phyloP scores from a whole-genome alignment of 2,113 vertebrate genomes.

The Elanoides forficatus region DNA sequence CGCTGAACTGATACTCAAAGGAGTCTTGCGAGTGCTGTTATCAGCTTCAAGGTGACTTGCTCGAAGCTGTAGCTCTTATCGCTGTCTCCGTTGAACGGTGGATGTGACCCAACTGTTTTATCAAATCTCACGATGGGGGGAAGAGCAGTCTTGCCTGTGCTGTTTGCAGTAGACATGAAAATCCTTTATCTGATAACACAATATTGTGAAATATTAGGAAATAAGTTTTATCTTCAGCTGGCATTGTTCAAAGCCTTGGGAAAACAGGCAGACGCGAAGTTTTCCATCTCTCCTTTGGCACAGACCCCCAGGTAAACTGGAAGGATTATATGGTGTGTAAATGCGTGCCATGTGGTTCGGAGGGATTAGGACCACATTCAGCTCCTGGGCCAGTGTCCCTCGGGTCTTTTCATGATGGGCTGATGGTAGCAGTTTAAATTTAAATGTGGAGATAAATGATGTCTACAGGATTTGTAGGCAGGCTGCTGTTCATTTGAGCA shows the following conservation, averaged over 20 bases:
- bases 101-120: not conserved
- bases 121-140: not conserved
- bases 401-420: not conserved
- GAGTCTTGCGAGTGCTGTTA: not conserved
- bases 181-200: not conserved
- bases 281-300: not conserved
- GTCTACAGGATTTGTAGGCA: not conserved
- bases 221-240: not conserved
- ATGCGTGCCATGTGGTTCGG: not conserved
- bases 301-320: not conserved
- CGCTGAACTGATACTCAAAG: not conserved
- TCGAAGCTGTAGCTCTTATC: not conserved
- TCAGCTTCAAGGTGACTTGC: constrained; percentile 14
- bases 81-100: fast-evolving
- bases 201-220: not conserved
- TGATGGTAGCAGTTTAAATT: not conserved
- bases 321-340: not conserved
- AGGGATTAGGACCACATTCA: not conserved
- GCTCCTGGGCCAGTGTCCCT: not conserved
- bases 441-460: not conserved
- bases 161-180: not conserved
- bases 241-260: not conserved
- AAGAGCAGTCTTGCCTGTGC: not conserved
- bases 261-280: not conserved
- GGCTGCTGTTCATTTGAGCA: not conserved